These are phyloP conservation scores for Melanotaenia boesemani DNA, from an alignment of 2,797 vertebrate species.

Conservation along the genomic window DNA sequence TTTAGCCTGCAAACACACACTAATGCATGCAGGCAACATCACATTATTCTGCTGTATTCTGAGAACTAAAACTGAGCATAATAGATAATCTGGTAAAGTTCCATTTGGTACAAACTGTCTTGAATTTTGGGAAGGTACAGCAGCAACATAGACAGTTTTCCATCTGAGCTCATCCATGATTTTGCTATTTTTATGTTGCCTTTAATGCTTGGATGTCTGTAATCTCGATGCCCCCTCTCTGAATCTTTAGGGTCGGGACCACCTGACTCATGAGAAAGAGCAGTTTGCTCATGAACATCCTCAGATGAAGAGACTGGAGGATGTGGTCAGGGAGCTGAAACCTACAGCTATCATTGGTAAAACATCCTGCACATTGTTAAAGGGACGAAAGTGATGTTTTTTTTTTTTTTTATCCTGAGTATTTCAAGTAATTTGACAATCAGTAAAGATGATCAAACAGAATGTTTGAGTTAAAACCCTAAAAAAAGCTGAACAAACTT, in stretches of 20 bases:
- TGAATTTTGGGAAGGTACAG: background rate
- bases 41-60: background rate
- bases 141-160: no score
- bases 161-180: no score
- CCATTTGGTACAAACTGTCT: background rate
- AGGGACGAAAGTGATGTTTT: background rate
- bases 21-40: background rate
- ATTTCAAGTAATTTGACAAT: background rate
- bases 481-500: background rate
- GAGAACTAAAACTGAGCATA: background rate
- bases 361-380: background rate
- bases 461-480: background rate
- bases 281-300: constrained; percentile 91
- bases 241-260: constrained; percentile 85
- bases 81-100: background rate
- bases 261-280: constrained; percentile 92
- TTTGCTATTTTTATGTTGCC: background rate
- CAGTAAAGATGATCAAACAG: background rate
- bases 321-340: constrained; percentile 89
- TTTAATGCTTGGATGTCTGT: constrained; percentile 16
- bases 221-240: constrained; percentile 7
- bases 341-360: constrained; percentile 95
- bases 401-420: background rate
- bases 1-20: background rate
- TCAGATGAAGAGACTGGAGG: constrained; percentile 90